These are phyloP conservation scores for Leucania comma DNA, from an alignment of 2,888 invertebrate species.

Conservation along the genomic window DNA sequence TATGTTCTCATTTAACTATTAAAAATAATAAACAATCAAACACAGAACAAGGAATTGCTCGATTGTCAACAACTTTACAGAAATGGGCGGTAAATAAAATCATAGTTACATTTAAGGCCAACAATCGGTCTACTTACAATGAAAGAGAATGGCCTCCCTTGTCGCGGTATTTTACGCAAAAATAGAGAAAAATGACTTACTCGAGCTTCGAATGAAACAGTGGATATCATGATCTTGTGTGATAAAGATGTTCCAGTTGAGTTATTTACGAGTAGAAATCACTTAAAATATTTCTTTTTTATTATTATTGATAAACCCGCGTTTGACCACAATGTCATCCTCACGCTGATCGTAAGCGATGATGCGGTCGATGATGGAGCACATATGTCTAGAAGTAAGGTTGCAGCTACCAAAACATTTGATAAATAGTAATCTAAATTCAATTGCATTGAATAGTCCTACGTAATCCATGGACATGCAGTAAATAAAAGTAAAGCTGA, in stretches of 20 bases:
- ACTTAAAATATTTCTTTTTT: neutral
- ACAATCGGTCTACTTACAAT: conserved; percentile 78
- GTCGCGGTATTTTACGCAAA: conserved; percentile 67
- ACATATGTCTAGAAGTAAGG: no score
- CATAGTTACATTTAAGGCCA: conserved; percentile 71
- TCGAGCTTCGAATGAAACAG: neutral
- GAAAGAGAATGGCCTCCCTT: conserved; percentile 70
- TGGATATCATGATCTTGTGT: conserved; percentile 15
- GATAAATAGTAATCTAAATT: no score
- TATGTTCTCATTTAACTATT: neutral
- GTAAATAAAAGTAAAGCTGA: neutral
- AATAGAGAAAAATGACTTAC: conserved; percentile 69
- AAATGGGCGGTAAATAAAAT: conserved; percentile 72
- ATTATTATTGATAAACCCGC: no score
- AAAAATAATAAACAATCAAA: conserved; percentile 17
- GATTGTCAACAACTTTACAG: conserved; percentile 41
- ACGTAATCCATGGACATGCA: neutral
- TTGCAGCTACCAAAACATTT: no score
- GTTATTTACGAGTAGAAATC: neutral
- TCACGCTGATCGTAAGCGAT: no score
- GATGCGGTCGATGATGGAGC: no score
- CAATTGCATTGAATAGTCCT: no score
- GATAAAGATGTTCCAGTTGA: conserved; percentile 4
- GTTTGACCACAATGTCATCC: neutral
- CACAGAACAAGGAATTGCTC: neutral